Evolutionary conservation across 1,140 invertebrate species (phyloP).

Genomic region (Nasonia vitripennis): DNA sequence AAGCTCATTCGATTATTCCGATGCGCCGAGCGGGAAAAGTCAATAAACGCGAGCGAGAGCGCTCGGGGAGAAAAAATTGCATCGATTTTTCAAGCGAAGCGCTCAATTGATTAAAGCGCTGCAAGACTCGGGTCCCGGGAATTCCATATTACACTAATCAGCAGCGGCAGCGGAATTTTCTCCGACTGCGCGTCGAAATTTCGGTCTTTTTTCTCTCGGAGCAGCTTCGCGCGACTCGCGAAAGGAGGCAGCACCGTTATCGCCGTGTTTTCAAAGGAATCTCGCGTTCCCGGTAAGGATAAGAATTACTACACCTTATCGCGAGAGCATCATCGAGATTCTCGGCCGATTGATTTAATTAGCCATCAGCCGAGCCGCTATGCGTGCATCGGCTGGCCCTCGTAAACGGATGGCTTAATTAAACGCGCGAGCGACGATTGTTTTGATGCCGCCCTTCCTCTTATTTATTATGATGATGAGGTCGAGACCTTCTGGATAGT

Average conservation of each 20-base stretch:
- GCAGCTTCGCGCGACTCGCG: not conserved
- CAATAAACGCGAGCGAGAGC: not conserved
- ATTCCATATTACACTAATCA: not conserved
- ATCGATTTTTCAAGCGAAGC: not conserved
- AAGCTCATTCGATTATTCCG: no score
- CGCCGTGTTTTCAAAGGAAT: not conserved
- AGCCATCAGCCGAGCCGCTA: not conserved
- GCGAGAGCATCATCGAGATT: not conserved
- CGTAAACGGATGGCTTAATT: not conserved
- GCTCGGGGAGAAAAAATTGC: not conserved
- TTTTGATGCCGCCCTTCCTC: not conserved
- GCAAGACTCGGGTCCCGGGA: not conserved
- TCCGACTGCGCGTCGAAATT: not conserved
- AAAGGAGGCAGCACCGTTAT: not conserved
- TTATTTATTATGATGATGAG: not conserved
- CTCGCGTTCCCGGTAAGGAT: slow-evolving; percentile 1
- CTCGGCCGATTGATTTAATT: not conserved
- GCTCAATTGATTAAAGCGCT: not conserved
- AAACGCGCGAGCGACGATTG: not conserved
- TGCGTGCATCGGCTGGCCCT: no score
- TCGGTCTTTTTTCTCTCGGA: not conserved
- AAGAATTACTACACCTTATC: slow-evolving; percentile 16
- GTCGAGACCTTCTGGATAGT: not conserved
- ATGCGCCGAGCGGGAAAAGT: not conserved
- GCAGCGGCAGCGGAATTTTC: not conserved